Conservation (phyloP, 2,888 invertebrate species). For the Artemia sp. region DNA sequence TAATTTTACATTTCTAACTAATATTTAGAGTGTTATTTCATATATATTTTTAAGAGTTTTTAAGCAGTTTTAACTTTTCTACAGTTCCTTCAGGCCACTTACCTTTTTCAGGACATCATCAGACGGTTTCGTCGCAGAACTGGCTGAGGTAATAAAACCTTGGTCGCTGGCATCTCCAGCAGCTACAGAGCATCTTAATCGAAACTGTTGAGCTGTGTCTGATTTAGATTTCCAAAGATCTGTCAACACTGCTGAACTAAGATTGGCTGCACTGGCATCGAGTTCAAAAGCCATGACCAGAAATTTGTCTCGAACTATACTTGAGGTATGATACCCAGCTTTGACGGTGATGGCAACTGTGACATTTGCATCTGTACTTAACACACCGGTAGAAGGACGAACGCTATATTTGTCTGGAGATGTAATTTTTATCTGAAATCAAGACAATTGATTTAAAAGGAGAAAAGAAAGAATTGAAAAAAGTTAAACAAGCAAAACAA, state of each 20-base stretch:
- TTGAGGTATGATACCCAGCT: conserved; percentile 44
- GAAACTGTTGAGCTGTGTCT: conserved; percentile 50
- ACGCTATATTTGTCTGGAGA: conserved; percentile 89
- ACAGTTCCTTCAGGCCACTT: not conserved
- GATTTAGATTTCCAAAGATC: conserved; percentile 48
- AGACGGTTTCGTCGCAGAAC: not conserved
- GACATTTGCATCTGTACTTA: conserved; percentile 46
- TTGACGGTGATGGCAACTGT: conserved; percentile 55
- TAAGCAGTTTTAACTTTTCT: too few relatives aligned
- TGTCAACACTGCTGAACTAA: conserved; percentile 43
- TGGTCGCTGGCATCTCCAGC: conserved; percentile 22
- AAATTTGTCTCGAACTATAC: conserved; percentile 63
- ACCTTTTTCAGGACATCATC: not conserved
- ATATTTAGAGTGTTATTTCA: too few relatives aligned
- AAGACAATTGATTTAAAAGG: not conserved
- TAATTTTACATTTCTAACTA: too few relatives aligned
- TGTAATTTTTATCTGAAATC: conserved; percentile 36
- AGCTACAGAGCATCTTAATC: conserved; percentile 42
- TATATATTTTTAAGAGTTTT: too few relatives aligned
- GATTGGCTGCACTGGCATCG: conserved; percentile 36
- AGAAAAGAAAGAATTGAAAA: too few relatives aligned
- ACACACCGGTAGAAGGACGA: conserved; percentile 62
- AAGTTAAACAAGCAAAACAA: too few relatives aligned
- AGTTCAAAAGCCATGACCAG: conserved; percentile 63
- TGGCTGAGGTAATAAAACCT: conserved; percentile 14